phyloP scores from a whole-genome alignment of 2,888 invertebrate genomes.

The Machimus rusticus region DNA sequence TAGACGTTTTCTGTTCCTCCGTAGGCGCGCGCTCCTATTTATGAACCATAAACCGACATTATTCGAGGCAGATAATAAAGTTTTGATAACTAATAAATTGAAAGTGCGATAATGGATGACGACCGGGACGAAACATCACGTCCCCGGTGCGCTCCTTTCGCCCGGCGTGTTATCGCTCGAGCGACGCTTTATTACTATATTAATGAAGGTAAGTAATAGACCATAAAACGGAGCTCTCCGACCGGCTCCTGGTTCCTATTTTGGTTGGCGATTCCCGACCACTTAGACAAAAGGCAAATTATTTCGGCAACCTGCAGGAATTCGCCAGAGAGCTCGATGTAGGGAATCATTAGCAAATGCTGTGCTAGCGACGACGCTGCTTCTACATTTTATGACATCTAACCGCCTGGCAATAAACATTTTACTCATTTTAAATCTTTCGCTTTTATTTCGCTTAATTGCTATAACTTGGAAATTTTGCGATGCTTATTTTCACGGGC shows the following conservation, averaged over 20 bases:
- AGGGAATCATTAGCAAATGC: neutral
- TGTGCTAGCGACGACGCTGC: neutral
- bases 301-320: neutral
- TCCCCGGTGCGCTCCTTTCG: neutral
- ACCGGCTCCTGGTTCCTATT: neutral
- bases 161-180: neutral
- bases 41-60: constrained; percentile 27
- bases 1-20: constrained; percentile 10
- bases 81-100: constrained; percentile 47
- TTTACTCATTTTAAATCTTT: neutral
- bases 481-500: neutral
- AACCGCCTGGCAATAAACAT: neutral
- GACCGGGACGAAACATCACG: constrained; percentile 2
- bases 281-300: constrained; percentile 14
- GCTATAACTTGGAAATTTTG: neutral
- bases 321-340: neutral
- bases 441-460: neutral
- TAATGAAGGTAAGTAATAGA: constrained; percentile 29
- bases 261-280: neutral
- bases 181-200: constrained; percentile 18
- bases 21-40: neutral
- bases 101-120: constrained; percentile 39
- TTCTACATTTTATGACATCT: neutral
- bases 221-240: neutral
- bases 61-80: constrained; percentile 44